Evolutionary conservation across 2,113 vertebrate species (phyloP).

Genomic region (Scolopax mira): DNA sequence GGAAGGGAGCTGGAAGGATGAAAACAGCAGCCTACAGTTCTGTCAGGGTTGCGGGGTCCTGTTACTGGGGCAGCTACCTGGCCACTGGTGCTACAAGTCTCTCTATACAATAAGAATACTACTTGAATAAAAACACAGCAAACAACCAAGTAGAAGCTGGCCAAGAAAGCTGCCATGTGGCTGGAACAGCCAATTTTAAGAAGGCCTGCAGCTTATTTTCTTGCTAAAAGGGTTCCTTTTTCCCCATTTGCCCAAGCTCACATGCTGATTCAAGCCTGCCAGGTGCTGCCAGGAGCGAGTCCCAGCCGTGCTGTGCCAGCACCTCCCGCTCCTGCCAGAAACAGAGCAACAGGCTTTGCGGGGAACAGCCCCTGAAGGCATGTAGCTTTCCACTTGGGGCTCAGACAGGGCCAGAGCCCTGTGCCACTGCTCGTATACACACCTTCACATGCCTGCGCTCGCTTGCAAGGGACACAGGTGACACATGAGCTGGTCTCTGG

Average conservation of each 20-base stretch:
- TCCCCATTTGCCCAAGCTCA: background rate
- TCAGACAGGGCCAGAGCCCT: background rate
- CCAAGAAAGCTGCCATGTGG: background rate
- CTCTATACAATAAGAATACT: fast-evolving
- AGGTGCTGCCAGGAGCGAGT: background rate
- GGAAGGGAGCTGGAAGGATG: background rate
- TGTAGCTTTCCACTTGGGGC: fast-evolving
- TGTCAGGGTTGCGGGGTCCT: background rate
- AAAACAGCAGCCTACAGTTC: background rate
- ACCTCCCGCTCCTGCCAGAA: background rate
- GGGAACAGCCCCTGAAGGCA: background rate
- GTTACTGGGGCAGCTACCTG: fast-evolving
- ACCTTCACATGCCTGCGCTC: fast-evolving
- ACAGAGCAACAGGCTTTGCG: fast-evolving
- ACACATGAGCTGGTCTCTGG: fast-evolving
- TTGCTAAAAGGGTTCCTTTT: background rate
- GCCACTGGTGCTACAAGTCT: background rate
- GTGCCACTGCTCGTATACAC: fast-evolving
- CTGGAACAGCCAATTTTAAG: background rate
- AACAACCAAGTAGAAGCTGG: background rate
- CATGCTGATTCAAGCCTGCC: background rate
- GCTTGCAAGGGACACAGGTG: fast-evolving
- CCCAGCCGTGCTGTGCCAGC: fast-evolving
- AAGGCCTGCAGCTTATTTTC: background rate
- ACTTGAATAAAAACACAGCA: background rate